Percentiles rank a stretch among this genome's conserved stretches.
Evolutionary conservation across 2,113 vertebrate species (phyloP).

Genomic region (Hippocampus zosterae): DNA sequence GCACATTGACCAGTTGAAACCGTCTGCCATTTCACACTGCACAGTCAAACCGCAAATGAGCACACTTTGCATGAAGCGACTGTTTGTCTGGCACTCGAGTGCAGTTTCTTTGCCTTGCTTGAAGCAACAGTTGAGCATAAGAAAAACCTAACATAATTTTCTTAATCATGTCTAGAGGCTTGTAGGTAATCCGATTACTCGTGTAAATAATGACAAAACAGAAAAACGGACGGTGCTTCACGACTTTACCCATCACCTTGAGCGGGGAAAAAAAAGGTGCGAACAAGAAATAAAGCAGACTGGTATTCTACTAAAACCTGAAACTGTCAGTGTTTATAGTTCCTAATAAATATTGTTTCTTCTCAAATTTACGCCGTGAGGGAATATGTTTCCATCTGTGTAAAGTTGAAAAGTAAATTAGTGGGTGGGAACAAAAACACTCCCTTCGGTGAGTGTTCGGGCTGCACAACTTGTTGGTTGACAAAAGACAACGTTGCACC

Average conservation of each 20-base stretch:
- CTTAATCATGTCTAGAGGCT: background rate
- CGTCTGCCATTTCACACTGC: background rate
- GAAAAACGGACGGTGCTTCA: background rate
- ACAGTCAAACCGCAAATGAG: background rate
- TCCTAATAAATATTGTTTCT: background rate
- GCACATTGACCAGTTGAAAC: background rate
- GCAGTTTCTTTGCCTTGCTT: background rate
- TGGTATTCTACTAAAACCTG: background rate
- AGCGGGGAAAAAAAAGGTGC: background rate
- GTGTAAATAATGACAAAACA: background rate
- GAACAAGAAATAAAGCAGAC: background rate
- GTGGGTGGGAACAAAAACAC: background rate
- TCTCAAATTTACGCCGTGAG: background rate
- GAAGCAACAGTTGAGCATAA: background rate
- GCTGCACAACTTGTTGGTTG: background rate
- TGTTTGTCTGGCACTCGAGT: background rate
- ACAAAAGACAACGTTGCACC: background rate
- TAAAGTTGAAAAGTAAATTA: too few relatives aligned
- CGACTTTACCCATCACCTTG: background rate
- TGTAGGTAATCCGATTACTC: background rate
- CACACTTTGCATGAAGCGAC: background rate
- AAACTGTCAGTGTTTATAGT: background rate
- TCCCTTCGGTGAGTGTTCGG: background rate
- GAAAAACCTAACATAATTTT: background rate
- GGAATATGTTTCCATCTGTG: background rate